Evolutionary conservation across 2,113 vertebrate species (phyloP).

Genomic region (Chauna torquata): DNA sequence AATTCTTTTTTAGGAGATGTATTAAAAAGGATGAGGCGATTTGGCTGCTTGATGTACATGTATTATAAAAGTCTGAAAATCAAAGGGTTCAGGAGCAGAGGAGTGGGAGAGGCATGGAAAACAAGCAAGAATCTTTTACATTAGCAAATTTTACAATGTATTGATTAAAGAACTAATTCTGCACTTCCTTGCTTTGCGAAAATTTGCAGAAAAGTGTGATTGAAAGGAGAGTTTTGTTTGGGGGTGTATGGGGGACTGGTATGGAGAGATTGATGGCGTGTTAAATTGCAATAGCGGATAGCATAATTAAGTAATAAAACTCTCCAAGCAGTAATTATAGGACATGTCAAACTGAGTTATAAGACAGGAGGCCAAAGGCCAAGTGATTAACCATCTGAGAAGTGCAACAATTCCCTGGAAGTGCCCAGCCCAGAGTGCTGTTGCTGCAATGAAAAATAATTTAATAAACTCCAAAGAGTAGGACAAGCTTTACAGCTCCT

Average conservation of each 20-base stretch:
- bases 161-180: not conserved
- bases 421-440: not conserved
- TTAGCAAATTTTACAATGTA: not conserved
- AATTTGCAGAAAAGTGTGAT: not conserved
- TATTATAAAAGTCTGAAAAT: conserved; percentile 20
- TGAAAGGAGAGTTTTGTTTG: not conserved
- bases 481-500: not conserved
- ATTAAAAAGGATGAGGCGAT: not conserved
- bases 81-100: not conserved
- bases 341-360: conserved; percentile 10
- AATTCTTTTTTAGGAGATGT: conserved; percentile 32
- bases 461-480: not conserved
- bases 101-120: not conserved
- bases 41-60: not conserved
- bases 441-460: not conserved
- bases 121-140: not conserved
- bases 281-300: not conserved
- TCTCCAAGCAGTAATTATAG: conserved; percentile 36
- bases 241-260: not conserved
- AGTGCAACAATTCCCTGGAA: conserved; percentile 35
- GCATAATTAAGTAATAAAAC: conserved; percentile 57
- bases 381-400: conserved; percentile 32
- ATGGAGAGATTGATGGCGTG: not conserved
- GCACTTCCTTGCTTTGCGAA: not conserved
- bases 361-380: conserved; percentile 45